phyloP scores from a whole-genome alignment of 64 coral and sea anemone species.

The Porites australiensis region DNA sequence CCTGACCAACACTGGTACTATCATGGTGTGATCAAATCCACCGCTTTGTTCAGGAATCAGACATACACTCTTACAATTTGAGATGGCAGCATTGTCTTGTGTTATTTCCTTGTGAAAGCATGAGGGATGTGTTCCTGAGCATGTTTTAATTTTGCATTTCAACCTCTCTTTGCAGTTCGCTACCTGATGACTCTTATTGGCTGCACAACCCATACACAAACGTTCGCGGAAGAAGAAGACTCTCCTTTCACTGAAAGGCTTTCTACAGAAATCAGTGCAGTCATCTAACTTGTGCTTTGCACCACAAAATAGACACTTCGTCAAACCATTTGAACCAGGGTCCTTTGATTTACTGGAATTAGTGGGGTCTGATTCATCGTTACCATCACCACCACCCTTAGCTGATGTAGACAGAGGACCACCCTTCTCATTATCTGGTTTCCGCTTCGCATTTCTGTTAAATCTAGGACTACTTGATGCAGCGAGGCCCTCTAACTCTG shows the following conservation, averaged over 20 bases:
- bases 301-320: conserved; percentile 38
- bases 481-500: conserved; percentile 65
- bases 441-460: not conserved
- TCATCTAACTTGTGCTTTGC: conserved; percentile 24
- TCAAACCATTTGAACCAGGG: not conserved
- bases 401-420: conserved; percentile 9
- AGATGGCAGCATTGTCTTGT: not conserved
- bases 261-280: conserved; percentile 7
- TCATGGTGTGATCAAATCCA: conserved; percentile 59
- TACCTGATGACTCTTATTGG: conserved; percentile 10
- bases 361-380: not conserved
- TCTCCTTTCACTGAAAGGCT: conserved; percentile 61
- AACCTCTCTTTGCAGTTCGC: not conserved
- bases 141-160: conserved; percentile 28
- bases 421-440: not conserved
- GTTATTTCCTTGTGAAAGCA: conserved; percentile 37
- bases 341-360: not conserved
- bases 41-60: not conserved
- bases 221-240: conserved; percentile 56
- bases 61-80: conserved; percentile 17
- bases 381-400: not conserved
- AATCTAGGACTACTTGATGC: conserved; percentile 24
- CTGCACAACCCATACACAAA: conserved; percentile 51
- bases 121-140: conserved; percentile 17
- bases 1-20: conserved; percentile 71